Base-by-base conservation (phyloP, 2,888 invertebrate genomes). In the Andrena bucephala region DNA sequence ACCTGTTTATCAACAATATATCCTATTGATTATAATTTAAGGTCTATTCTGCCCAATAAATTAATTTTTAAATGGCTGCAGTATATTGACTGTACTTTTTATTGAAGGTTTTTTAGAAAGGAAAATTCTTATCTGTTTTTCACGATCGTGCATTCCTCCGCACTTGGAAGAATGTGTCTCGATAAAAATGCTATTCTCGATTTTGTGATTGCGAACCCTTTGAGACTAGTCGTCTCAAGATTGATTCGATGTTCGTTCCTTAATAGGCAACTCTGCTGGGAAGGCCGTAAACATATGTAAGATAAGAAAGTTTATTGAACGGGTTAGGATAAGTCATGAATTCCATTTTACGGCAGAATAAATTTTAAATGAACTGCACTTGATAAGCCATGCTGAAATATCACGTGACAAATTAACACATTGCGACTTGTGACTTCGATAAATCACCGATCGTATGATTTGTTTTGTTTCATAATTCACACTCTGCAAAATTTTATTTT, bases 101-200 rank as follows among this genome's bases (percentile, higher is more conserved):
- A 42, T 13, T 42, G 1, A 42, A 42, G 13, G 42, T 0, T 42
- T 42, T 13, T 13, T 42, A 13, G 42, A 42, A 13, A n/a, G n/a
- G n/a, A 13, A 29, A 24, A 13, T 29, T 71, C 20, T 24, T 24
- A 24, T 27, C 4, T 20, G 16, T 31, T 36, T 50, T 65, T n/a
- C 2, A 31, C 42, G 29, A 36, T 48, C 10, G 20, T 20, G 3
- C 94, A 94, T 67, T 89, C 89, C n/a, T 80, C 77, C 20, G 92
- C 94, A 65, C 86, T 5, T 94, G 88, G 5, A 92, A 90, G 78
- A 94, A 94, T 71, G 93, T 87, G 80, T 94, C 93, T 93, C 97
- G 95, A 92, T 95, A 97, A 67, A 95, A 95, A 89, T 96, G 96
- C 92, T 96, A 96, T 2, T 95, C 95, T 0, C 95, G 95, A 96